Percentiles rank a stretch among this genome's conserved stretches.
phyloP scores from a whole-genome alignment of 2,888 invertebrate genomes.

The Andrena flavipes region DNA sequence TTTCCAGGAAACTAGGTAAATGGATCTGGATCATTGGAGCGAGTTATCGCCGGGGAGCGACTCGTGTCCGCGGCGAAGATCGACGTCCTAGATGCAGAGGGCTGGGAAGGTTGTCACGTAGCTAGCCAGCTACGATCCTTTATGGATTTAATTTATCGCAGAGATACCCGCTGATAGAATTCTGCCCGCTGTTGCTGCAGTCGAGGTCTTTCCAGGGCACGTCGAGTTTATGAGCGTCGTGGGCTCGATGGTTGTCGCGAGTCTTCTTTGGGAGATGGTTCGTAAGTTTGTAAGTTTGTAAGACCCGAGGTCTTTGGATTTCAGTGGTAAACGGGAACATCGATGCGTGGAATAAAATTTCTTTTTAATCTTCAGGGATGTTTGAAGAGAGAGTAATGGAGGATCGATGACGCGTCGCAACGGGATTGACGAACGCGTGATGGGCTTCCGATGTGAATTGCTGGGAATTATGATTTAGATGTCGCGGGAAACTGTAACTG shows the following conservation, averaged over 20 bases:
- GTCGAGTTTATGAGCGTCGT: no score
- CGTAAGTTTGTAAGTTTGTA: no score
- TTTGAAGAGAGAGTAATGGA: neutral
- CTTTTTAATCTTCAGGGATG: neutral
- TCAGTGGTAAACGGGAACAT: no score
- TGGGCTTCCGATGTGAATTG: slow-evolving; percentile 7
- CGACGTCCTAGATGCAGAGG: slow-evolving; percentile 41
- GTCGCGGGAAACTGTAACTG: neutral
- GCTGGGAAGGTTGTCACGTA: slow-evolving; percentile 33
- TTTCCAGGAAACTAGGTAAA: slow-evolving; percentile 75
- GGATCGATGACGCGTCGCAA: neutral
- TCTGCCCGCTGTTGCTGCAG: no score
- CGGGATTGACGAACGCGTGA: neutral
- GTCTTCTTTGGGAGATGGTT: no score
- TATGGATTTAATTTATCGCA: slow-evolving; percentile 34
- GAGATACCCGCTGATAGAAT: no score
- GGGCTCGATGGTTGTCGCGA: no score
- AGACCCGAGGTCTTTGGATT: no score
- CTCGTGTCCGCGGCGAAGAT: slow-evolving; percentile 11
- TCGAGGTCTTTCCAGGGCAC: no score
- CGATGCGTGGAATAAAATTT: no score
- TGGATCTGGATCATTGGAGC: slow-evolving; percentile 74
- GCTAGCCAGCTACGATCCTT: slow-evolving; percentile 10
- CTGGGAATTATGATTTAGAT: no score
- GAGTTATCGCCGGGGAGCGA: slow-evolving; percentile 23